Evolutionary conservation across 2,113 vertebrate genomes (phyloP), one percentile per base, ranked within the genome.

Genomic region (Spea bombifrons): DNA sequence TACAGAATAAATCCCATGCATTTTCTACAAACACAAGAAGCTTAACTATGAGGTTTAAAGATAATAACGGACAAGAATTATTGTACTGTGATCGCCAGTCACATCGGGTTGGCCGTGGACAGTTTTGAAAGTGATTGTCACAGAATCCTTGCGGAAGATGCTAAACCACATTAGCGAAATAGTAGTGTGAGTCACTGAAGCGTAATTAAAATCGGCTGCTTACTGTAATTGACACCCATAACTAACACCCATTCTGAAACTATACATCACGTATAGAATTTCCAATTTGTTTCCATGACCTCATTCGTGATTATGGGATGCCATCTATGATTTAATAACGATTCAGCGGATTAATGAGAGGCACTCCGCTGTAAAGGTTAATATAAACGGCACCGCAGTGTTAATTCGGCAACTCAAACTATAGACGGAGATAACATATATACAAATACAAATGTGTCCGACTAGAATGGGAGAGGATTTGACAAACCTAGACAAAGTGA

Each of bases 251-350:
- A 50, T 69, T 49, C 30, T 70, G 61, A n/a, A 61, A 59, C 67
- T 77, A 17, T 70, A 78, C 49, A 64, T 71, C 47, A 44, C 55
- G 49, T 64, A 64, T 57, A 77, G 48, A 59, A 71, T 30, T 64
- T 57, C 57, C 7, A 71, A 50, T 64, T 78, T 50, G 30, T 78
- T 71, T 71, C 57, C 57, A 49, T 78, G 67, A 71, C 75, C 67
- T 78, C 67, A 78, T 71, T 63, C 68, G 64, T 71, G 75, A 78
- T 78, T 78, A 71, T 64, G 57, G 75, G 9, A 78, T 78, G 66
- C 70, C 66, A 70, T 77, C 15, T 77, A 16, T 70, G 66, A 77
- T 77, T 78, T 78, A 71, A 77, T 77, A 77, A 63, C 75, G 50
- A 71, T 71, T 46, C 66, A 10, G 50, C 15, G 17, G 66, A 77